Percentiles rank a stretch among this genome's conserved stretches.
phyloP scores from a whole-genome alignment of 2,797 vertebrate species.

The Thamnophis elegans region DNA sequence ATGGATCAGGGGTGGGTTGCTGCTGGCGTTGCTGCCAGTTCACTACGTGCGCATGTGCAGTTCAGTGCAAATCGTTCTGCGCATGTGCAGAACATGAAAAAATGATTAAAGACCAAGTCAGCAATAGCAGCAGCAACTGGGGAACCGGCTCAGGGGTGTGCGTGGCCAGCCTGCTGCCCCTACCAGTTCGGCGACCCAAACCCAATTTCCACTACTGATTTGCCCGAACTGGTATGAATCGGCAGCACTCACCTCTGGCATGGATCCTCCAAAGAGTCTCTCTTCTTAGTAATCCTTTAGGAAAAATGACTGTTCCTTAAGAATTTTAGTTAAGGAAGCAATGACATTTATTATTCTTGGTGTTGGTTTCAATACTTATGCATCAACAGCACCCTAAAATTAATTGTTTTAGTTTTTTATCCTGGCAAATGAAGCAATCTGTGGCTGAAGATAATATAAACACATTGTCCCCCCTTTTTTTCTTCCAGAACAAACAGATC shows the following conservation, averaged over 20 bases:
- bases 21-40: no score
- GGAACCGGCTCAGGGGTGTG: no score
- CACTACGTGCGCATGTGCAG: no score
- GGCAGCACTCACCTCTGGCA: no score
- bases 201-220: no score
- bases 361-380: background rate
- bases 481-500: fast-evolving
- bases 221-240: no score
- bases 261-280: background rate
- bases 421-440: background rate
- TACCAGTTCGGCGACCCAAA: no score
- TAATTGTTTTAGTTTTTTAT: background rate
- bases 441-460: background rate
- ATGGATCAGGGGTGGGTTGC: background rate
- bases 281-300: background rate
- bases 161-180: no score
- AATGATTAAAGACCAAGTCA: no score
- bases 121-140: no score
- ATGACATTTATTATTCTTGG: background rate
- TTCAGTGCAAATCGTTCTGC: no score
- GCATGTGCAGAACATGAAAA: no score
- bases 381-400: background rate
- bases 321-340: fast-evolving
- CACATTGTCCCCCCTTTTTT: background rate
- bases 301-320: background rate